Evolutionary conservation across 2,888 invertebrate genomes (phyloP).

Genomic region (Augochlorella aurata): DNA sequence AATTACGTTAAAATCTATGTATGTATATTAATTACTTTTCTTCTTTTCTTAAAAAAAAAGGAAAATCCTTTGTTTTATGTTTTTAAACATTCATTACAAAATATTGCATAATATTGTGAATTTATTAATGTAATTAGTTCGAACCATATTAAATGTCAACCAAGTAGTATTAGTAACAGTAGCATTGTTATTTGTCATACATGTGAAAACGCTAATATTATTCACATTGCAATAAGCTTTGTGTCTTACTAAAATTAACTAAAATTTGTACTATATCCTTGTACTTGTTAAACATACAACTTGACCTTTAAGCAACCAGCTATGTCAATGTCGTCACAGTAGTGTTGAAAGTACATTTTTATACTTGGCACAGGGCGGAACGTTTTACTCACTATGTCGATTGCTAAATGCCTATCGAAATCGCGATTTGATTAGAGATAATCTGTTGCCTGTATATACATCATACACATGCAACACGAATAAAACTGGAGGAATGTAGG

Average conservation of each 20-base stretch:
- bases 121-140: background rate
- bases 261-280: background rate
- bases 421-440: background rate
- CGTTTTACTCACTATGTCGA: background rate
- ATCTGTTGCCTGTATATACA: background rate
- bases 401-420: background rate
- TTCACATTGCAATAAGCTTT: background rate
- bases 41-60: background rate
- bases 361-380: background rate
- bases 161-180: background rate
- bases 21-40: background rate
- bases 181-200: background rate
- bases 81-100: constrained; percentile 10
- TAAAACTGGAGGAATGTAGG: background rate
- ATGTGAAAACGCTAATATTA: background rate
- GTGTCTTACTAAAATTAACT: constrained; percentile 1
- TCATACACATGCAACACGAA: constrained; percentile 1
- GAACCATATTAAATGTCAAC: background rate
- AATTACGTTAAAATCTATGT: background rate
- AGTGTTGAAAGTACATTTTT: background rate
- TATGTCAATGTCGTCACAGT: constrained; percentile 31
- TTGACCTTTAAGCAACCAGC: constrained; percentile 28
- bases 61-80: background rate
- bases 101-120: constrained; percentile 21
- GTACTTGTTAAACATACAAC: background rate